phyloP scores from a whole-genome alignment of 2,113 vertebrate species.

The Macrotis lagotis region DNA sequence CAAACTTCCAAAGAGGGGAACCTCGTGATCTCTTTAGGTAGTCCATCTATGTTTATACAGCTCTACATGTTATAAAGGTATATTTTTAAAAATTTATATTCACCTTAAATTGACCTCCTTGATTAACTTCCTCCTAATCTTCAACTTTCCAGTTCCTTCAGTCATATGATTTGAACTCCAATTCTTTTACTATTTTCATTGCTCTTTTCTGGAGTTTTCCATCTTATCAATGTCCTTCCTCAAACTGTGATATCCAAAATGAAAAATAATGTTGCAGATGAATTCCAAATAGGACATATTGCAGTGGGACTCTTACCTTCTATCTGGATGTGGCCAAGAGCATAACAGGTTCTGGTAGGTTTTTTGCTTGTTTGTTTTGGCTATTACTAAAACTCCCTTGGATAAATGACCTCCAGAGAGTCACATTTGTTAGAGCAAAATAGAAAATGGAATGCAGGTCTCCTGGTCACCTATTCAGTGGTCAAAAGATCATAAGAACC shows the following conservation, averaged over 20 bases:
- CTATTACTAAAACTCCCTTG: background rate
- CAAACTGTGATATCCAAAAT: background rate
- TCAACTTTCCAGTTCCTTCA: background rate
- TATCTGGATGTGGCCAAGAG: background rate
- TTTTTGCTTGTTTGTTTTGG: background rate
- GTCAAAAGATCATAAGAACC: background rate
- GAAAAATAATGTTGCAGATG: background rate
- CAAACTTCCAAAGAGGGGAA: background rate
- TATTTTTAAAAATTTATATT: background rate
- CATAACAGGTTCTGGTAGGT: background rate
- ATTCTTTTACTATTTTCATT: background rate
- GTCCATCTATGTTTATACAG: background rate
- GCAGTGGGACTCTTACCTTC: background rate
- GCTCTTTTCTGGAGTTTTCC: background rate
- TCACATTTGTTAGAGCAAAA: background rate
- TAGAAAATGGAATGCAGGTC: background rate
- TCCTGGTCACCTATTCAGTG: background rate
- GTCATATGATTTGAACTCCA: background rate
- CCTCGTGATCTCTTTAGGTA: background rate
- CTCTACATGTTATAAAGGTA: background rate
- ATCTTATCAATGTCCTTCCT: background rate
- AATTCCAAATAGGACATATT: background rate
- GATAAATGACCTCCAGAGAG: background rate
- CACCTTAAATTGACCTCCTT: background rate
- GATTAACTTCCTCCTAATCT: background rate